Evolutionary conservation across 1,140 invertebrate species (phyloP).

Genomic region (Andricus grossulariae): DNA sequence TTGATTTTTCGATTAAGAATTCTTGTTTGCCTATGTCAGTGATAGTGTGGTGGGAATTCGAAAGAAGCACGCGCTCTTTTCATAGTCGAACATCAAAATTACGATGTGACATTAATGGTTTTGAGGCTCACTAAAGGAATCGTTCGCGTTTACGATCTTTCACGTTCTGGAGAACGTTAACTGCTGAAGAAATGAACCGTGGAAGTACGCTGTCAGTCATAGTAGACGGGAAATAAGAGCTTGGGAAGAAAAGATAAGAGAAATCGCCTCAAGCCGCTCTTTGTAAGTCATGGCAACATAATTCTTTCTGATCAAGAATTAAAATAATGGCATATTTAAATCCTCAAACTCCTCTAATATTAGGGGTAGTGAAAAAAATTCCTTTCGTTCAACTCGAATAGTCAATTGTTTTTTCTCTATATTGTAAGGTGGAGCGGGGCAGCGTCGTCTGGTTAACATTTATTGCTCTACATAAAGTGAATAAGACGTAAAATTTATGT

Average conservation of each 20-base stretch:
- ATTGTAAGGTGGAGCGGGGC: no score
- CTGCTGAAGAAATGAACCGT: constrained; percentile 18
- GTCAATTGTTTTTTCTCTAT: no score
- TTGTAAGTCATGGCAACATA: no score
- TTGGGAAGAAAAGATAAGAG: not conserved
- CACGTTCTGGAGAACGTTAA: constrained; percentile 7
- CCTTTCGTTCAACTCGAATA: no score
- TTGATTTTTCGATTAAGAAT: no score
- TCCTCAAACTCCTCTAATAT: no score
- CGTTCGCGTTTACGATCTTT: constrained; percentile 3
- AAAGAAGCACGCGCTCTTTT: not conserved
- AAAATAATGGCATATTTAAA: no score
- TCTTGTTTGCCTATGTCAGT: not conserved
- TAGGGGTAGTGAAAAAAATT: no score
- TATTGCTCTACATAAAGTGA: no score
- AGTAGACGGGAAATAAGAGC: not conserved
- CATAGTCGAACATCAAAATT: constrained; percentile 20
- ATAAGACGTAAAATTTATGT: no score
- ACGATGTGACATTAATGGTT: constrained; percentile 21
- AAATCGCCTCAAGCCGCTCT: not conserved
- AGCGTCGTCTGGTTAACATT: no score
- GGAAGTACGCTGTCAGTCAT: not conserved
- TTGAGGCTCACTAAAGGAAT: not conserved
- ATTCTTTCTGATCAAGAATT: no score
- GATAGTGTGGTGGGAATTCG: not conserved